These are phyloP conservation scores for Falcaria lacertinaria DNA, from an alignment of 2,888 invertebrate genomes.

Conservation along the genomic window DNA sequence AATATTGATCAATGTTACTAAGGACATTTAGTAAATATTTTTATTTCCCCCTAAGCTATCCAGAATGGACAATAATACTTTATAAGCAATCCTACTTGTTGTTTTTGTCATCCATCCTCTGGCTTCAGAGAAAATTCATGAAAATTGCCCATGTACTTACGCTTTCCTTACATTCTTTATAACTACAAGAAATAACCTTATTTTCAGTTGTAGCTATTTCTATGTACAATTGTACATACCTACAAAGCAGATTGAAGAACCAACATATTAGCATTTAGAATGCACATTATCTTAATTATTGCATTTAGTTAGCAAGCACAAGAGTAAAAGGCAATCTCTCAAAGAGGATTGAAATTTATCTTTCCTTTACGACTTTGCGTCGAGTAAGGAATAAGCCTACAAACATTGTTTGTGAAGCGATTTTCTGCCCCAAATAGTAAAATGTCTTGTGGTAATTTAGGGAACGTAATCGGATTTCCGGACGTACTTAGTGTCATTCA, in stretches of 20 bases:
- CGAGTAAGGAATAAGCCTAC: conserved; percentile 12
- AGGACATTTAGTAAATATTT: not conserved
- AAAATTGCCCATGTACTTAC: too few species aligned
- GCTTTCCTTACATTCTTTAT: too few species aligned
- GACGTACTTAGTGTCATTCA: too few species aligned
- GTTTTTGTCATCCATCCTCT: too few species aligned
- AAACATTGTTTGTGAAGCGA: conserved; percentile 25
- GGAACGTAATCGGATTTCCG: conserved; percentile 19
- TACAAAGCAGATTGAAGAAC: too few species aligned
- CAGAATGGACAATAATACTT: not conserved
- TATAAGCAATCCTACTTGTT: too few species aligned
- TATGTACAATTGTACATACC: too few species aligned
- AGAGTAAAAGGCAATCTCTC: conserved; percentile 8
- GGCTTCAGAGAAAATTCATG: too few species aligned
- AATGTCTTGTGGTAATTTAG: conserved; percentile 27
- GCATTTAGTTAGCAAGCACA: not conserved
- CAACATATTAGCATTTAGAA: too few species aligned
- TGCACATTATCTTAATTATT: too few species aligned
- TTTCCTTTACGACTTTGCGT: conserved; percentile 14
- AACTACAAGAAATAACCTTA: too few species aligned
- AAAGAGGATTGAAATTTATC: conserved; percentile 24
- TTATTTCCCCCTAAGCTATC: not conserved
- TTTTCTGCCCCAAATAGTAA: conserved; percentile 25
- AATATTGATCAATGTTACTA: conserved; percentile 4
- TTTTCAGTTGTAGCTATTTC: too few species aligned